A percentile compares a stretch with the other conserved stretches of the same genome.
phyloP scores from a whole-genome alignment of 2,113 vertebrate genomes.

The Seriola dumerili region DNA sequence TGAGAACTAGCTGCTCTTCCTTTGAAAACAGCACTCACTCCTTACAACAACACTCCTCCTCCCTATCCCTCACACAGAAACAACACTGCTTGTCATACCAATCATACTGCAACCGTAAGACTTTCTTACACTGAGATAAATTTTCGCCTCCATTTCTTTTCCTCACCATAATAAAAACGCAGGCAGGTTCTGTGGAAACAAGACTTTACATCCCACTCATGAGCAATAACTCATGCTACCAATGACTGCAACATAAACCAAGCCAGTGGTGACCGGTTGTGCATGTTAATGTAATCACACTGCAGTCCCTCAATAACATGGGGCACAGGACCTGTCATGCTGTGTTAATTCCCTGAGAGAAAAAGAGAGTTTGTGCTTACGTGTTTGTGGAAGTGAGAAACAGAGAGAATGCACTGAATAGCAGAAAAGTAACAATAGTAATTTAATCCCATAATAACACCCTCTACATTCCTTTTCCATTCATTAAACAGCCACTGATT shows the following conservation, averaged over 20 bases:
- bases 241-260: conserved; percentile 21
- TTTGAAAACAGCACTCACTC: conserved; percentile 61
- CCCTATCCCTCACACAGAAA: conserved; percentile 29
- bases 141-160: conserved; percentile 34
- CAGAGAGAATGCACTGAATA: not conserved
- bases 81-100: conserved; percentile 35
- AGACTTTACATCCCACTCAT: conserved; percentile 8
- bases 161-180: conserved; percentile 13
- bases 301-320: conserved; percentile 5
- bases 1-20: conserved; percentile 66
- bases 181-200: conserved; percentile 11
- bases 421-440: not conserved
- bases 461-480: conserved; percentile 4
- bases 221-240: conserved; percentile 38
- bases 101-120: conserved; percentile 5
- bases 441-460: conserved; percentile 5
- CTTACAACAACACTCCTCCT: conserved; percentile 57
- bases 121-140: not conserved
- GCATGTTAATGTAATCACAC: conserved; percentile 52
- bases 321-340: conserved; percentile 2
- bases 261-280: not conserved
- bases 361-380: not conserved
- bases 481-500: conserved; percentile 10
- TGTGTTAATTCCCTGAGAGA: conserved; percentile 12
- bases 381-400: conserved; percentile 15